Evolutionary conservation across 2,888 invertebrate genomes (phyloP).

Genomic region (Ormyrus nitidulus): DNA sequence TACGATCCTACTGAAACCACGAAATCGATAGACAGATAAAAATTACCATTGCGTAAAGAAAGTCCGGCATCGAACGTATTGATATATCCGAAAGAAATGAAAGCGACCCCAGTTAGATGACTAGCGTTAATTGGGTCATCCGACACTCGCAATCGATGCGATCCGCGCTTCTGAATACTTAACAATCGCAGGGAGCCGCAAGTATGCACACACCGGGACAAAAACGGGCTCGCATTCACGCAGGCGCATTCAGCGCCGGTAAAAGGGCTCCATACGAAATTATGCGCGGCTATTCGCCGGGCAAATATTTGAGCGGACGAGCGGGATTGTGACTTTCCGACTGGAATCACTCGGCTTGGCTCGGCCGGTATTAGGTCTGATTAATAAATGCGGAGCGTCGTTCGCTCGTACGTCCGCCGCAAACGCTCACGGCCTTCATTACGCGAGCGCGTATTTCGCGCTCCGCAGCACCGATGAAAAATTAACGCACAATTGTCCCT

Average conservation of each 20-base stretch:
- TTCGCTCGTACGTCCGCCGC: neutral
- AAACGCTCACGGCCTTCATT: neutral
- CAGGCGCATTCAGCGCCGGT: neutral
- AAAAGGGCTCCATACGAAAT: conserved; percentile 27
- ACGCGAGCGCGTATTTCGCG: neutral
- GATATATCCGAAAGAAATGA: too few species aligned
- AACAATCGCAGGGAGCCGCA: neutral
- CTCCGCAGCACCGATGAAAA: conserved; percentile 35
- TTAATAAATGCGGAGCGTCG: conserved; percentile 44
- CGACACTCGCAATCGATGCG: conserved; percentile 15
- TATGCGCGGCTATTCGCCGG: conserved; percentile 34
- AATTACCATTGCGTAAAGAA: too few species aligned
- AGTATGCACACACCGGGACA: neutral
- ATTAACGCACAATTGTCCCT: conserved; percentile 25
- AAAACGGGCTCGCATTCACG: too few species aligned
- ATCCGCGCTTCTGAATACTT: neutral
- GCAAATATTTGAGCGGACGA: conserved; percentile 46
- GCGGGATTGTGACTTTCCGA: conserved; percentile 40
- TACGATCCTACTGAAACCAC: too few species aligned
- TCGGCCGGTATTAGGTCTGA: conserved; percentile 41
- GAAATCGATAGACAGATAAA: too few species aligned
- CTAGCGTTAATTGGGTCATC: too few species aligned
- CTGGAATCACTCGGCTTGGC: conserved; percentile 17
- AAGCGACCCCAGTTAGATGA: too few species aligned
- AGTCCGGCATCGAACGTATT: too few species aligned